A percentile compares a stretch with the other conserved stretches of the same genome.
These are phyloP conservation scores for Dinoponera quadriceps DNA, from an alignment of 1,140 invertebrate genomes.

Conservation along the genomic window DNA sequence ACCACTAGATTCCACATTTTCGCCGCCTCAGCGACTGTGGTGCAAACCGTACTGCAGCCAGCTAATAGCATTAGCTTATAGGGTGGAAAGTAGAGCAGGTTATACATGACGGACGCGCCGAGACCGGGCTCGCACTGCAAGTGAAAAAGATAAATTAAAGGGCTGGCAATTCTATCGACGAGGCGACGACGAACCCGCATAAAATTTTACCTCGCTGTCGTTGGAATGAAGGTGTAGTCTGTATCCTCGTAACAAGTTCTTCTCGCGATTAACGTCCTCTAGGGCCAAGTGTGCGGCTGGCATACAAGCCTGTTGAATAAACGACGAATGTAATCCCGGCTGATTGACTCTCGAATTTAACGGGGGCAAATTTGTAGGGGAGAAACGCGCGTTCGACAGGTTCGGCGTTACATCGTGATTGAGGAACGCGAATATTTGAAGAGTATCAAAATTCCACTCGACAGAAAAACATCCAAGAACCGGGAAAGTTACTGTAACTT, in stretches of 20 bases:
- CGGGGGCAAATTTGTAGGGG: conserved; percentile 10
- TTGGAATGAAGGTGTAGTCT: conserved; percentile 96
- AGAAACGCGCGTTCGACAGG: conserved; percentile 18
- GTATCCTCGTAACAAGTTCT: conserved; percentile 96
- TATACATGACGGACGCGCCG: conserved; percentile 99
- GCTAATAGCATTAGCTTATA: conserved; percentile 98
- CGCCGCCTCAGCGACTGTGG: conserved; percentile 99
- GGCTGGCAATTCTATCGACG: conserved; percentile 25
- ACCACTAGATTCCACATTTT: conserved; percentile 99
- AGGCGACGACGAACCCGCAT: no score
- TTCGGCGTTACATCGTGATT: neutral
- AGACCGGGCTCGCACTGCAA: conserved; percentile 98
- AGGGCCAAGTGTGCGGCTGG: conserved; percentile 98
- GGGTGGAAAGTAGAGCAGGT: conserved; percentile 98
- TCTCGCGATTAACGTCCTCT: conserved; percentile 96
- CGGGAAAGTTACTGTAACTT: no score
- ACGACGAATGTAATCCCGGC: conserved; percentile 38
- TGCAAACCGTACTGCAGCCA: conserved; percentile 99
- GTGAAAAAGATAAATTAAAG: conserved; percentile 26
- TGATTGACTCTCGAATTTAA: conserved; percentile 48
- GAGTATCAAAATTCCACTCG: no score
- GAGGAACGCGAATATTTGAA: no score
- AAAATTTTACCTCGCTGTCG: conserved; percentile 98
- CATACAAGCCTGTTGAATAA: conserved; percentile 90
- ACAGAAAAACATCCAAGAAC: no score